Base-by-base conservation (phyloP, 2,797 vertebrate species). In the Loriculus beryllinus region DNA sequence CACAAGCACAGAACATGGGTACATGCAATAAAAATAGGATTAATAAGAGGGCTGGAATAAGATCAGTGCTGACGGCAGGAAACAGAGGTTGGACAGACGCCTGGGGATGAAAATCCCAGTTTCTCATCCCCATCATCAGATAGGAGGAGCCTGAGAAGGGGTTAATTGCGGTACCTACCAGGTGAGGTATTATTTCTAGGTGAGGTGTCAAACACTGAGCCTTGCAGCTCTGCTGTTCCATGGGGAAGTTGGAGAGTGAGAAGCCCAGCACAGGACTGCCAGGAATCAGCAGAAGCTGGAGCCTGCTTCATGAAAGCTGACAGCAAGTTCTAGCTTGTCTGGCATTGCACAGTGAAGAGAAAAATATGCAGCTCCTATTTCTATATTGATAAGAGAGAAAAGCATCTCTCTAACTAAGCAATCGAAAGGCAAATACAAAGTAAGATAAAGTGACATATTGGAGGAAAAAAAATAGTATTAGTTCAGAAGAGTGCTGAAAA, bases 291-390 rank as follows among this genome's bases (percentile, higher is more conserved):
- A 91, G 81, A 70, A 75, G n/a, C 69, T 15, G 2, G 45, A 95
- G 79, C 12, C 42, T 28, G 19, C 70, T 77, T 47, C 29, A 43
- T 2, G 15, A 54, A 49, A 90, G 81, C 70, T 76, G 80, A 79
- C 20, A 12, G 72, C 94, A 77, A 86, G 87, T n/a, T 78, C 54
- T 43, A 68, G 70, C 94, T 83, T 90, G 91, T 40, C 68, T 86
- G 77, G 74, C 62, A 78, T 42, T 54, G 72, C 79, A 56, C 39
- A 82, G 52, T 1, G 2, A 78, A 45, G 57, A 75, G 29, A 81
- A 76, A 83, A 82, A 31, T 78, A 40, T 26, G 59, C 21, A 68
- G 79, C 51, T 77, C 40, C 57, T 62, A 69, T 35, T 93, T 83
- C 89, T 81, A 43, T 9, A 40, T 28, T 65, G 82, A 48, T 78